Base-by-base conservation (phyloP, 2,113 vertebrate species). In the Emberiza fucata region DNA sequence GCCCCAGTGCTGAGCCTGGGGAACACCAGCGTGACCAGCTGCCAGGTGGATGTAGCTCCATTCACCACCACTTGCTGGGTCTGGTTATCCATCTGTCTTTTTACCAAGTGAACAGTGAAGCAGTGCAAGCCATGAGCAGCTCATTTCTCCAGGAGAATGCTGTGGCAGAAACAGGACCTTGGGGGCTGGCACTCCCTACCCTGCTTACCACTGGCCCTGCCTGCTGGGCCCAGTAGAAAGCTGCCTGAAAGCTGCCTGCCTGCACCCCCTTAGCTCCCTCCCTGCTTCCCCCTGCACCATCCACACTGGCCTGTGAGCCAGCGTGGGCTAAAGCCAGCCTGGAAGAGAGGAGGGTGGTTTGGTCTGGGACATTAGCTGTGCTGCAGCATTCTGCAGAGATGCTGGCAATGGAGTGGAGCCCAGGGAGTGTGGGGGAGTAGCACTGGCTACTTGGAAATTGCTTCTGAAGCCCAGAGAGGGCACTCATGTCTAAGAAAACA, bases 371-470 rank as follows among this genome's bases (percentile, higher is more conserved):
- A 12, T 12, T 35, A 37, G 15, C 53, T 51, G 35, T 16, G 28
- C 15, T 0, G 2, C 47, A 54, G 48, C 53, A 37, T 16, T 23
- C 82, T 60, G 65, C 89, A 79, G 51, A 57, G 65, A 37, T 31
- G 25, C 39, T 42, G 0, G 1, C 2, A 16, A 16, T 9, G 8
- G 14, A 71, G 57, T 3, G 0, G 45, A 56, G 33, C n/a, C 14
- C 7, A 3, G 39, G 22, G 27, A 68, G 17, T 20, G 22, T 0
- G 1, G 3, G 18, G 20, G 19, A 54, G 15, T 1, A 48, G 37
- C 64, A 61, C 6, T 2, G 1, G 14, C 60, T 73, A 5, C 50
- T 78, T 37, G 33, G 73, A 73, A 84, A 71, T 35, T 25, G 15
- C 21, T 75, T 50, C 42, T 69, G 73, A 91, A 66, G 23, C 15